A percentile compares a stretch with the other conserved stretches of the same genome.
These are phyloP conservation scores for Myanophis thanlyinensis DNA, from an alignment of 2,113 vertebrate genomes.

Conservation along the genomic window DNA sequence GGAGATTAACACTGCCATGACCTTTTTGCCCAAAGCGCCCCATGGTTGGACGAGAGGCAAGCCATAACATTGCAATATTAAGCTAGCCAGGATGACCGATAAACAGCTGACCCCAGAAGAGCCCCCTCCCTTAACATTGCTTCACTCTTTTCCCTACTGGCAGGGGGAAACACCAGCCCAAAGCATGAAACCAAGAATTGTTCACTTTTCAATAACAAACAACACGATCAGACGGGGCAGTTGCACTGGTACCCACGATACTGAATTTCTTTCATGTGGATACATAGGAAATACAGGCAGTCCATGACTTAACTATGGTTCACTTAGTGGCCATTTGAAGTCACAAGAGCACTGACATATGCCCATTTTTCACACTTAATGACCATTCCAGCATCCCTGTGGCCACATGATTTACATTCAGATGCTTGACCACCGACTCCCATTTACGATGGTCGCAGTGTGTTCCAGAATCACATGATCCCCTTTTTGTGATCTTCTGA, in stretches of 20 bases:
- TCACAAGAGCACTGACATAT: too few species aligned
- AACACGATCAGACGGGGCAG: constrained; percentile 77
- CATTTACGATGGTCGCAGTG: too few species aligned
- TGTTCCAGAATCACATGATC: too few species aligned
- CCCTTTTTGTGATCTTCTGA: too few species aligned
- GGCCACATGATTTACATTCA: too few species aligned
- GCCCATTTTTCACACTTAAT: too few species aligned
- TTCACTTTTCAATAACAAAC: constrained; percentile 79
- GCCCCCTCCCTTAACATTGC: constrained; percentile 29
- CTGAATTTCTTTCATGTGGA: constrained; percentile 67
- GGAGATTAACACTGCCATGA: constrained; percentile 47
- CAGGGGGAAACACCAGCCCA: constrained; percentile 73
- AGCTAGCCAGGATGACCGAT: constrained; percentile 56
- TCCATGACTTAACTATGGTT: too few species aligned
- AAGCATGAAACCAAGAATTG: constrained; percentile 78
- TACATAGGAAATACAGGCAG: constrained; percentile 50
- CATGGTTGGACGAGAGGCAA: neutral
- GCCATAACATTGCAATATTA: constrained; percentile 44
- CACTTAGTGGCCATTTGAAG: too few species aligned
- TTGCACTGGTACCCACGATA: constrained; percentile 74
- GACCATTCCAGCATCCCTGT: too few species aligned
- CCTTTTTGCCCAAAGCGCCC: constrained; percentile 30
- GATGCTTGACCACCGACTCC: too few species aligned
- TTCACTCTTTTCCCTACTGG: constrained; percentile 57
- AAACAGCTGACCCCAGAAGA: constrained; percentile 64